Percentiles rank a stretch among this genome's conserved stretches.
Conservation (phyloP, 2,888 invertebrate genomes). For the Linyphia triangularis region DNA sequence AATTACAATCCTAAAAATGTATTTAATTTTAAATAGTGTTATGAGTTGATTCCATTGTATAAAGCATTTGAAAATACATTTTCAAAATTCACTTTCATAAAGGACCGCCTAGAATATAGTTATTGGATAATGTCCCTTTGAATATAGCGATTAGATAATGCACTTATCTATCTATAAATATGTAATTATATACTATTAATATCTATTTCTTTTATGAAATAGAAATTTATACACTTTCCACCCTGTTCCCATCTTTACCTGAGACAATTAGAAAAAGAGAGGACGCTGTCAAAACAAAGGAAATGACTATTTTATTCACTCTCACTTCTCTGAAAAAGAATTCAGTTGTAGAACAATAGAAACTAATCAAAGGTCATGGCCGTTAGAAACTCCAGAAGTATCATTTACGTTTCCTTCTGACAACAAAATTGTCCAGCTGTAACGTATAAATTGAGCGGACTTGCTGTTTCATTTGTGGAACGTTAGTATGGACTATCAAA, state of each 20-base stretch:
- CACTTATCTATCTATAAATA: too few species aligned
- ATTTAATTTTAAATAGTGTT: too few species aligned
- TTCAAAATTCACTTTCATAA: too few species aligned
- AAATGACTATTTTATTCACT: conserved; percentile 54
- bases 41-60: too few species aligned
- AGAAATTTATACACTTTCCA: neutral
- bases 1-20: too few species aligned
- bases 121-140: too few species aligned
- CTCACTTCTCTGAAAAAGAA: conserved; percentile 63
- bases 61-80: too few species aligned
- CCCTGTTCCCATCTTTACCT: neutral
- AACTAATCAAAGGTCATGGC: conserved; percentile 67
- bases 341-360: conserved; percentile 59
- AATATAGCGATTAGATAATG: too few species aligned
- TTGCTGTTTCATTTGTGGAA: conserved; percentile 37
- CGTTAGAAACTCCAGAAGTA: conserved; percentile 47
- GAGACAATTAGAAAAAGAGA: conserved; percentile 31
- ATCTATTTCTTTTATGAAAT: neutral
- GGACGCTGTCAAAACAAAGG: conserved; percentile 56
- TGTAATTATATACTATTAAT: too few species aligned
- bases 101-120: too few species aligned
- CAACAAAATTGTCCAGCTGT: conserved; percentile 64
- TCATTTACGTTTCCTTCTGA: conserved; percentile 62
- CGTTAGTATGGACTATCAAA: neutral
- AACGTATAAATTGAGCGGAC: conserved; percentile 53